Percentiles rank a stretch among this genome's conserved stretches.
phyloP scores from a whole-genome alignment of 2,113 vertebrate genomes.

The Upupa epops region DNA sequence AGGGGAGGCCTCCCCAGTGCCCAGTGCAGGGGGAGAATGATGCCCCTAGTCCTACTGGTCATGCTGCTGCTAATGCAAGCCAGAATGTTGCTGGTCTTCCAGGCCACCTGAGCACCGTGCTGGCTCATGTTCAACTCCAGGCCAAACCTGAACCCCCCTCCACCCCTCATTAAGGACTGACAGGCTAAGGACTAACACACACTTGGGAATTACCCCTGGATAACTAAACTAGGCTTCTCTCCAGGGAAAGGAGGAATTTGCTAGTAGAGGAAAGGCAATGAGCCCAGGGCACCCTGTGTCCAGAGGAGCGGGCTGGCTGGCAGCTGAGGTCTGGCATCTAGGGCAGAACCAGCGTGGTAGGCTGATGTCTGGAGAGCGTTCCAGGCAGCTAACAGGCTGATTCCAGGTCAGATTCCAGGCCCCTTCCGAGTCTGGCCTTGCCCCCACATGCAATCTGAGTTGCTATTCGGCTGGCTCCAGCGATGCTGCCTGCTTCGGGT shows the following conservation, averaged over 20 bases:
- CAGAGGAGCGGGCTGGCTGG: neutral
- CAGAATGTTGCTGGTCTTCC: too few species aligned
- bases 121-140: too few species aligned
- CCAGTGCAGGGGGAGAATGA: too few species aligned
- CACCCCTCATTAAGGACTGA: neutral
- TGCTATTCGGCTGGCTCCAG: neutral
- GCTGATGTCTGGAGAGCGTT: neutral
- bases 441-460: neutral
- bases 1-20: too few species aligned
- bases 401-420: neutral
- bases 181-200: neutral
- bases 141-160: accelerated
- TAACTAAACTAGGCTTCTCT: neutral
- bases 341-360: neutral
- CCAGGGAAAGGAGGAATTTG: neutral
- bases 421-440: neutral
- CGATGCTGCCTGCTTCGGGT: neutral
- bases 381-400: neutral
- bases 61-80: too few species aligned
- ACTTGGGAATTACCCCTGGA: neutral
- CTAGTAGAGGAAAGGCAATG: neutral
- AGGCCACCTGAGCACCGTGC: too few species aligned
- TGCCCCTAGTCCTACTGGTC: too few species aligned
- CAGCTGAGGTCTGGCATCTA: neutral
- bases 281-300: accelerated